Evolutionary conservation across 2,888 invertebrate species (phyloP).

Genomic region (Liopterus haemorrhoidalis): DNA sequence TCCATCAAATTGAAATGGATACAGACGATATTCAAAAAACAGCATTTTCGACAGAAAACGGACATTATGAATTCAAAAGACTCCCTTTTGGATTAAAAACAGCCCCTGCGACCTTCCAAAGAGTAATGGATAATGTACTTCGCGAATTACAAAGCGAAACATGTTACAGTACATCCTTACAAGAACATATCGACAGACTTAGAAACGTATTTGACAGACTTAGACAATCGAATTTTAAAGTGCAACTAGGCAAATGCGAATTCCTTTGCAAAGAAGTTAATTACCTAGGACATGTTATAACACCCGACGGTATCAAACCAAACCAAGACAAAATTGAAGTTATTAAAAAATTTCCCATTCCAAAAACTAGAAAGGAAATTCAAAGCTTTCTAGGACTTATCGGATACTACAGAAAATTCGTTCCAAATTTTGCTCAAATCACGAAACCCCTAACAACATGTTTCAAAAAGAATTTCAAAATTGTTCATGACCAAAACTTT

Average conservation of each 20-base stretch:
- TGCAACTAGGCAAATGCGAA: slow-evolving; percentile 30
- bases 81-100: slow-evolving; percentile 32
- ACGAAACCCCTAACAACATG: slow-evolving; percentile 28
- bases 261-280: slow-evolving; percentile 35
- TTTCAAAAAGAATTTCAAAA: slow-evolving; percentile 26
- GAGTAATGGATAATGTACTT: slow-evolving; percentile 28
- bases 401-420: no score
- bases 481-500: slow-evolving; percentile 20
- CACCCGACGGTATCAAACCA: neutral
- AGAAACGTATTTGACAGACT: slow-evolving; percentile 29
- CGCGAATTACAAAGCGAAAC: slow-evolving; percentile 20
- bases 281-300: slow-evolving; percentile 25
- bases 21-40: slow-evolving; percentile 30
- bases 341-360: neutral
- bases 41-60: slow-evolving; percentile 27
- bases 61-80: slow-evolving; percentile 30
- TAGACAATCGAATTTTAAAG: slow-evolving; percentile 27
- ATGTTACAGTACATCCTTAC: slow-evolving; percentile 24
- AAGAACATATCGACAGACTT: slow-evolving; percentile 28
- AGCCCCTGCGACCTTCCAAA: slow-evolving; percentile 31
- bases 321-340: neutral
- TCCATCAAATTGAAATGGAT: slow-evolving; percentile 31
- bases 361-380: neutral
- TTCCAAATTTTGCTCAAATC: slow-evolving; percentile 28
- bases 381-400: no score